A percentile compares a stretch with the other conserved stretches of the same genome.
Evolutionary conservation across 2,888 invertebrate genomes (phyloP).

Genomic region (Oscheius onirici): DNA sequence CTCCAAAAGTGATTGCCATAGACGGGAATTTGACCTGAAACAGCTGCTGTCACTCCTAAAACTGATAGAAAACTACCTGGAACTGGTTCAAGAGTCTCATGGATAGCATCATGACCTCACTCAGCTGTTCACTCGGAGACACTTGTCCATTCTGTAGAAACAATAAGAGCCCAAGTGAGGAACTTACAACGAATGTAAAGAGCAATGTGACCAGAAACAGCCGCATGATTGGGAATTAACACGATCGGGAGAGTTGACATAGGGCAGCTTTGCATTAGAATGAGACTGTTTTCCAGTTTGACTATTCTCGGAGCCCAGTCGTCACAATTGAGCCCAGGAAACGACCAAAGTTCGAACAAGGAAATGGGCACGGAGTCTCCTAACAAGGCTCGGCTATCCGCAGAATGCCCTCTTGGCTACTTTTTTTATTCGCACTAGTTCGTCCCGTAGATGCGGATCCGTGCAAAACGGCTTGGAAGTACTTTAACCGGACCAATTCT

Average conservation of each 20-base stretch:
- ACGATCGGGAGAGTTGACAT: no score
- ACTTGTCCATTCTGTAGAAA: slow-evolving; percentile 11
- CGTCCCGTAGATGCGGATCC: not conserved
- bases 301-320: no score
- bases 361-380: not conserved
- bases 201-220: no score
- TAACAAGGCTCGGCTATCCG: not conserved
- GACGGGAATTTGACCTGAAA: slow-evolving; percentile 6
- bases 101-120: slow-evolving; percentile 19
- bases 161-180: no score
- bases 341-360: not conserved
- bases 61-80: not conserved
- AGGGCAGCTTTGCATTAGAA: no score
- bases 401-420: not conserved
- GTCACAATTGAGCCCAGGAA: not conserved
- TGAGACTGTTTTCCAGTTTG: no score
- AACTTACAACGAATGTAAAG: no score
- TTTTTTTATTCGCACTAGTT: not conserved
- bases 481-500: slow-evolving; percentile 14
- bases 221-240: no score
- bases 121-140: slow-evolving; percentile 16
- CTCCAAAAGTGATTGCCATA: not conserved
- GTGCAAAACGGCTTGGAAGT: slow-evolving; percentile 22
- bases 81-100: slow-evolving; percentile 19
- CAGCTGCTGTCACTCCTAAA: not conserved